Conservation (phyloP, 2,113 vertebrate species). For the Hiodon alosoides region DNA sequence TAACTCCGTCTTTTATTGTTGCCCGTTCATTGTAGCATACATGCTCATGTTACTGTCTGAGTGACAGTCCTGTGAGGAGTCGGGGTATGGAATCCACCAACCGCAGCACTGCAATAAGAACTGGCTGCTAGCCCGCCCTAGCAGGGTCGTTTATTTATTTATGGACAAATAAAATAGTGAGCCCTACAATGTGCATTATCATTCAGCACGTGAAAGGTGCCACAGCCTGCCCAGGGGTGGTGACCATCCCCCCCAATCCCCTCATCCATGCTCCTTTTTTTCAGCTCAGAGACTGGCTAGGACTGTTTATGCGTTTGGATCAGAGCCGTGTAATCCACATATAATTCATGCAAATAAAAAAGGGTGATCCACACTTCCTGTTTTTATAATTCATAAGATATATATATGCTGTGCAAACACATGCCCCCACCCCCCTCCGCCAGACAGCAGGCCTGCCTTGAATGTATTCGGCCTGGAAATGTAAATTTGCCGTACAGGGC, state of each 20-base stretch:
- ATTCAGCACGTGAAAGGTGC: neutral
- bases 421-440: constrained; percentile 35
- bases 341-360: constrained; percentile 36
- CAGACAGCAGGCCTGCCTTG: constrained; percentile 45
- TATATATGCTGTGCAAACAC: constrained; percentile 50
- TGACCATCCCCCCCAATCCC: neutral
- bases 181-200: neutral
- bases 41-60: neutral
- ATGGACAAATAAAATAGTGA: neutral
- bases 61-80: neutral
- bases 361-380: constrained; percentile 46
- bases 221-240: constrained; percentile 1
- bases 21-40: neutral
- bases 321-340: neutral
- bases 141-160: neutral
- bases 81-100: neutral
- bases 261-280: neutral
- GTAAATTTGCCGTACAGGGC: constrained; percentile 62
- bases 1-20: neutral
- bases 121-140: neutral
- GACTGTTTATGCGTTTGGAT: constrained; percentile 9
- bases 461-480: constrained; percentile 65
- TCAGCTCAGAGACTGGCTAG: neutral
- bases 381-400: constrained; percentile 38
- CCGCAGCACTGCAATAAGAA: neutral